Evolutionary conservation across 2,113 vertebrate species (phyloP).

Genomic region (Perca fluviatilis): DNA sequence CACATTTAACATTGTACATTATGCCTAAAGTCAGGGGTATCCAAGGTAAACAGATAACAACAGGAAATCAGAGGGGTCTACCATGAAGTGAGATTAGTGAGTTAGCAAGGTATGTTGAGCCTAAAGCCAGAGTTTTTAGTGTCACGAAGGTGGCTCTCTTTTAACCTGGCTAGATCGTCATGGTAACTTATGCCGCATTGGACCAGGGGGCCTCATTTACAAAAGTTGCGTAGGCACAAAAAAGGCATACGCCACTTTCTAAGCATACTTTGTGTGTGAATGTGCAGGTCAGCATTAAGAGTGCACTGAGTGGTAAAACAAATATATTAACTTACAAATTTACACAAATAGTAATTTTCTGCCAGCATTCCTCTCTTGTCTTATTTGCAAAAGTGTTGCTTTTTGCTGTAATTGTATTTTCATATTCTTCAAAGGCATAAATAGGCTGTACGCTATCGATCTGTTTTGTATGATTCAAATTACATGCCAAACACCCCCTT

Average conservation of each 20-base stretch:
- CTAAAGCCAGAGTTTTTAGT: neutral
- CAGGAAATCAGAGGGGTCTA: conserved; percentile 9
- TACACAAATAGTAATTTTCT: neutral
- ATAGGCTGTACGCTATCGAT: too few relatives aligned
- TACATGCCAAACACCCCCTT: neutral
- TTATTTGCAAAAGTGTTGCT: neutral
- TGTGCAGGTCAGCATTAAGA: too few relatives aligned
- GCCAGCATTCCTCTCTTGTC: neutral
- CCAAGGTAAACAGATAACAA: conserved; percentile 27
- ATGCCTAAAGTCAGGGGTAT: neutral
- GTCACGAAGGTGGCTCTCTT: neutral
- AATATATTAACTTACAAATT: neutral
- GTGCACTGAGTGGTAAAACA: neutral
- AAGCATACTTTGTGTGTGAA: too few relatives aligned
- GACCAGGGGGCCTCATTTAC: too few relatives aligned
- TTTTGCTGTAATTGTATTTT: too few relatives aligned
- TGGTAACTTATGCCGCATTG: neutral
- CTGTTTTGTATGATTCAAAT: too few relatives aligned
- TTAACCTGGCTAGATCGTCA: neutral
- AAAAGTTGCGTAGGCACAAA: too few relatives aligned
- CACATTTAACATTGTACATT: neutral
- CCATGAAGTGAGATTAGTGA: neutral
- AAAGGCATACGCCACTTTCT: too few relatives aligned
- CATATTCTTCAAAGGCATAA: too few relatives aligned
- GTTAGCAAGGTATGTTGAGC: neutral